These are phyloP conservation scores for Odontesthes bonariensis DNA, from an alignment of 2,113 vertebrate species.

Conservation along the genomic window DNA sequence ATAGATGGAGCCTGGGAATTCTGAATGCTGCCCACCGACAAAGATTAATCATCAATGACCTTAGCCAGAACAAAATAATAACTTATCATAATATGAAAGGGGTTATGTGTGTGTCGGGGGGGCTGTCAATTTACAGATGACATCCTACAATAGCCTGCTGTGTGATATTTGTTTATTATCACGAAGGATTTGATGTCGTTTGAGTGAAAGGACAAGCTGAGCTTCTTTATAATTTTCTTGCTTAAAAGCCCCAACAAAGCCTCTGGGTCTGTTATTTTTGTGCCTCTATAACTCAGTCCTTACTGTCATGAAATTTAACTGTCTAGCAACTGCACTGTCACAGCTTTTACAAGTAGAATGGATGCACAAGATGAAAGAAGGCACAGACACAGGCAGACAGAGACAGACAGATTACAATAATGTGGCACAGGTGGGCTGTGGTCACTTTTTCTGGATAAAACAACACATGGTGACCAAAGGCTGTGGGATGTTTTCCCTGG, in stretches of 20 bases:
- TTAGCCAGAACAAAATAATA: slow-evolving; percentile 1
- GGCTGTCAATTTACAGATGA: slow-evolving; percentile 23
- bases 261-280: neutral
- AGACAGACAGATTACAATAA: slow-evolving; percentile 23
- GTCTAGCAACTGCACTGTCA: neutral
- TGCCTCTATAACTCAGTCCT: neutral
- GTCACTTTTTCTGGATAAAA: slow-evolving; percentile 37
- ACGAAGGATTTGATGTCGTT: slow-evolving; percentile 6
- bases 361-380: slow-evolving; percentile 44
- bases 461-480: slow-evolving; percentile 38
- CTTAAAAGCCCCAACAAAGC: slow-evolving; percentile 8
- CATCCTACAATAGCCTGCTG: neutral
- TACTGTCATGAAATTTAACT: slow-evolving; percentile 20
- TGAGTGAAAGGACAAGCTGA: neutral
- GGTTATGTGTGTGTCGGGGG: neutral
- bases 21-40: slow-evolving; percentile 5
- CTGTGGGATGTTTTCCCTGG: slow-evolving; percentile 24
- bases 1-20: slow-evolving; percentile 21
- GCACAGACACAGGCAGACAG: slow-evolving; percentile 5
- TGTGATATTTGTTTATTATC: slow-evolving; percentile 16
- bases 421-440: slow-evolving; percentile 23
- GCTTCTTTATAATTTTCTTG: neutral
- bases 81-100: slow-evolving; percentile 3
- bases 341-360: slow-evolving; percentile 15
- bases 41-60: slow-evolving; percentile 41